These are phyloP conservation scores for Anguilla anguilla DNA, from an alignment of 2,797 vertebrate genomes.

Conservation along the genomic window DNA sequence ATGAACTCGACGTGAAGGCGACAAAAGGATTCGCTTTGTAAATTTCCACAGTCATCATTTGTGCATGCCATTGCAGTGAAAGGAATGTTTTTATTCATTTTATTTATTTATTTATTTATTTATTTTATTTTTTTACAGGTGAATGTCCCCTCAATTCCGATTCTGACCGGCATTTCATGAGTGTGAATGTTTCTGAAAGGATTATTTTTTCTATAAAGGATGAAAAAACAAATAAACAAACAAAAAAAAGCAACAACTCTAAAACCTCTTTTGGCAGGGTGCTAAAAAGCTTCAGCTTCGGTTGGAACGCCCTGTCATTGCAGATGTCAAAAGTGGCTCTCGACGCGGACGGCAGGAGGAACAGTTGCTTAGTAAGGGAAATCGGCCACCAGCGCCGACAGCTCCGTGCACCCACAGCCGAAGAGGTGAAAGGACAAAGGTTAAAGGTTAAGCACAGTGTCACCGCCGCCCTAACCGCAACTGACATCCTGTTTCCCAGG, in stretches of 20 bases:
- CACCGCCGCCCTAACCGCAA: not conserved
- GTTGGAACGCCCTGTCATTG: not conserved
- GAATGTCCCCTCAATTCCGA: too few relatives aligned
- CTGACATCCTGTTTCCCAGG: constrained; percentile 4
- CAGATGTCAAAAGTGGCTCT: not conserved
- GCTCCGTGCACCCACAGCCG: not conserved
- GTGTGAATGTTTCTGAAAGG: constrained; percentile 36
- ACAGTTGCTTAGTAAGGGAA: not conserved
- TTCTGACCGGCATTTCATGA: constrained; percentile 1
- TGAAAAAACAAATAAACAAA: not conserved
- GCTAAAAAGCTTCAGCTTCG: not conserved
- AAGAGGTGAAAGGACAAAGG: not conserved
- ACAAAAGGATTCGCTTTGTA: not conserved
- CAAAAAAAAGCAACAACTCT: not conserved
- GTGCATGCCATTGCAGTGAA: not conserved
- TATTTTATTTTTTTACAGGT: too few relatives aligned
- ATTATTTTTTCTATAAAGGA: not conserved
- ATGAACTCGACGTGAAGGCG: not conserved
- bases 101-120: too few relatives aligned
- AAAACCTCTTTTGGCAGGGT: not conserved
- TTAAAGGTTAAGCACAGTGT: not conserved
- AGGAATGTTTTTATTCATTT: too few relatives aligned
- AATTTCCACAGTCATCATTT: not conserved
- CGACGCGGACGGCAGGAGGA: not conserved
- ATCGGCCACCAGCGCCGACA: not conserved